A percentile compares a stretch with the other conserved stretches of the same genome.
These are phyloP conservation scores for Pygoscelis antarcticus DNA, from an alignment of 2,113 vertebrate species.

Conservation along the genomic window DNA sequence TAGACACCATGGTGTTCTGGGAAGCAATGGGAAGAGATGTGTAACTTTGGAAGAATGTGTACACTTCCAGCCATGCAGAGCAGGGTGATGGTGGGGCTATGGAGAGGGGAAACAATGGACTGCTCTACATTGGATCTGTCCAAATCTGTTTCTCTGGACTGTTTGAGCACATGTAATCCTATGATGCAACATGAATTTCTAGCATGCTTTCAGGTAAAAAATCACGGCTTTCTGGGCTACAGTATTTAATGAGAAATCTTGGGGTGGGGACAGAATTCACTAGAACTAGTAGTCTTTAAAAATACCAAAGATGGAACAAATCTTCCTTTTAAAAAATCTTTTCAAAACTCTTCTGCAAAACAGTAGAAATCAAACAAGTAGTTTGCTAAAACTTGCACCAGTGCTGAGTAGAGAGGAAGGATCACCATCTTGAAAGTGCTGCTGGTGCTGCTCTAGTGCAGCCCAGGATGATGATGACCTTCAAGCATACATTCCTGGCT, in stretches of 20 bases:
- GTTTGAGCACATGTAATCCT: background rate
- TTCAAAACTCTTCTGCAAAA: background rate
- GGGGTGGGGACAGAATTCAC: background rate
- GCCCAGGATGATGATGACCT: background rate
- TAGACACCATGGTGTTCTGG: background rate
- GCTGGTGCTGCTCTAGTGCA: background rate
- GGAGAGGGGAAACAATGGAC: too few relatives aligned
- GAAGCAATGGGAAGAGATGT: background rate
- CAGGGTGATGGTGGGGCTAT: background rate
- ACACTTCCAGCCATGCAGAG: rapidly evolving
- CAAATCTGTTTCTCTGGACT: background rate
- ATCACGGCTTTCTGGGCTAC: background rate
- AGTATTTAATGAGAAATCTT: background rate
- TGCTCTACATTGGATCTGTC: background rate
- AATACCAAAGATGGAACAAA: background rate
- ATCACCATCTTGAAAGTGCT: background rate
- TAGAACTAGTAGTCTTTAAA: background rate
- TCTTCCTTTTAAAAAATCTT: background rate
- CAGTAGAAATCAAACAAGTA: background rate
- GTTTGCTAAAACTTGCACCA: background rate
- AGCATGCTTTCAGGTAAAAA: background rate
- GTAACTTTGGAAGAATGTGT: background rate
- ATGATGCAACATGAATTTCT: background rate
- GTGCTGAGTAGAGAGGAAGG: background rate
- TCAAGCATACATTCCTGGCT: background rate